Conservation (phyloP, 2,888 invertebrate species). For the Ophioninae sp. region DNA sequence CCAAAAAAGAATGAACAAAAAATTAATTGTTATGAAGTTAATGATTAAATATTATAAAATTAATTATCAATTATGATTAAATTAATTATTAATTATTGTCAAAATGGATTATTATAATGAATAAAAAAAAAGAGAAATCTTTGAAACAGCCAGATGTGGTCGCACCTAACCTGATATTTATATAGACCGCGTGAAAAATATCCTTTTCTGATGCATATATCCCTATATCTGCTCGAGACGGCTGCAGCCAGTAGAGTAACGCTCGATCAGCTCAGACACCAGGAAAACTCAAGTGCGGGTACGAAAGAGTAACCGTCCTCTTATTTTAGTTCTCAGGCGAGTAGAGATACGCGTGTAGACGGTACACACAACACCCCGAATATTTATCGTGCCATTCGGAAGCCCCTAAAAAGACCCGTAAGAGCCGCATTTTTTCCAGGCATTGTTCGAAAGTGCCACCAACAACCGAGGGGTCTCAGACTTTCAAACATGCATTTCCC, state of each 20-base stretch:
- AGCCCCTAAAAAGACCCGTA: slow-evolving; percentile 69
- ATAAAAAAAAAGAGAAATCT: neutral
- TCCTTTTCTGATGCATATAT: neutral
- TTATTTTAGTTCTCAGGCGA: slow-evolving; percentile 31
- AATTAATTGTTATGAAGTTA: too few relatives aligned
- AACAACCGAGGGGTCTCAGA: slow-evolving; percentile 56
- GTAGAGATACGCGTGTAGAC: neutral
- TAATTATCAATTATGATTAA: too few relatives aligned
- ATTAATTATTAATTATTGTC: too few relatives aligned
- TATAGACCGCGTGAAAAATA: neutral
- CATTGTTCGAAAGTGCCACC: slow-evolving; percentile 64
- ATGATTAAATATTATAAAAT: too few relatives aligned
- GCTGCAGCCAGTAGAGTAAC: slow-evolving; percentile 18
- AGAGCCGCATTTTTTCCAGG: slow-evolving; percentile 71
- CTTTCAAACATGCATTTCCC: slow-evolving; percentile 47
- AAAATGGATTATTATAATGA: too few relatives aligned
- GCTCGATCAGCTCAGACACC: slow-evolving; percentile 50
- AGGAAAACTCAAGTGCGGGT: slow-evolving; percentile 34
- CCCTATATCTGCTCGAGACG: slow-evolving; percentile 22
- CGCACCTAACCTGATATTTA: neutral
- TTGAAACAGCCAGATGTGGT: neutral
- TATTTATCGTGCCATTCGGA: slow-evolving; percentile 75
- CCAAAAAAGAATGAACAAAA: too few relatives aligned
- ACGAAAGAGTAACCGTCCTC: slow-evolving; percentile 16
- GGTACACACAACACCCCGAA: slow-evolving; percentile 60